phyloP scores from a whole-genome alignment of 2,797 vertebrate species.

The Anabas testudineus region DNA sequence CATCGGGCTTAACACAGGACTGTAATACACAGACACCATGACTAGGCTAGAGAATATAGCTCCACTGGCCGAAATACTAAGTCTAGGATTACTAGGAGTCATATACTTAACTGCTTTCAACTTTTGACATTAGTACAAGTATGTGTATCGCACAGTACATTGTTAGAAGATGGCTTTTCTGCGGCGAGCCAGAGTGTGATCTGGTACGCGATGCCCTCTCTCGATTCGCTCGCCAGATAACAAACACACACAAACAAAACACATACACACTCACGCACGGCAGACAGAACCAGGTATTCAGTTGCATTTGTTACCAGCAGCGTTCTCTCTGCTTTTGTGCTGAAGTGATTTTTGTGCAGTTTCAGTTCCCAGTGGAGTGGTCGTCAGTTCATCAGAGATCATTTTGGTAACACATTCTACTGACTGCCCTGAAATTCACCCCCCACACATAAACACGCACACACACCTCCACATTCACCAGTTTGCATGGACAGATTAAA shows the following conservation, averaged over 20 bases:
- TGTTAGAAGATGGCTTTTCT: constrained; percentile 71
- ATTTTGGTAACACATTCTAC: constrained; percentile 73
- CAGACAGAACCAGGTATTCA: constrained; percentile 39
- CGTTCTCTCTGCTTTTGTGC: constrained; percentile 78
- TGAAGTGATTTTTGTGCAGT: constrained; percentile 78
- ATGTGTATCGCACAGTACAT: constrained; percentile 76
- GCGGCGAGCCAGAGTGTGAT: constrained; percentile 70
- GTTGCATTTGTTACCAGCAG: constrained; percentile 76
- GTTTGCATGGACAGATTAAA: constrained; percentile 51
- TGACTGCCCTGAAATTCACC: constrained; percentile 34
- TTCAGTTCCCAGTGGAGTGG: constrained; percentile 80
- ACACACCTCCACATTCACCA: constrained; percentile 22
- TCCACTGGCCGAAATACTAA: constrained; percentile 73
- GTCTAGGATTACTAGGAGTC: constrained; percentile 74
- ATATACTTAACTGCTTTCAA: constrained; percentile 78
- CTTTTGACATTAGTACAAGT: constrained; percentile 80
- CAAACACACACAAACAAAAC: constrained; percentile 19
- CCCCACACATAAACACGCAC: neutral
- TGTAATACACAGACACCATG: constrained; percentile 68
- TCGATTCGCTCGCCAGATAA: constrained; percentile 69
- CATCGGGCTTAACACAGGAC: constrained; percentile 75
- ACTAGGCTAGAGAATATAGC: constrained; percentile 79
- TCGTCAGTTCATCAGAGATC: constrained; percentile 76
- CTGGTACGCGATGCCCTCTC: constrained; percentile 70
- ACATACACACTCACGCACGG: constrained; percentile 34